Evolutionary conservation across 2,888 invertebrate species (phyloP).

Genomic region (Dascillus cervinus): DNA sequence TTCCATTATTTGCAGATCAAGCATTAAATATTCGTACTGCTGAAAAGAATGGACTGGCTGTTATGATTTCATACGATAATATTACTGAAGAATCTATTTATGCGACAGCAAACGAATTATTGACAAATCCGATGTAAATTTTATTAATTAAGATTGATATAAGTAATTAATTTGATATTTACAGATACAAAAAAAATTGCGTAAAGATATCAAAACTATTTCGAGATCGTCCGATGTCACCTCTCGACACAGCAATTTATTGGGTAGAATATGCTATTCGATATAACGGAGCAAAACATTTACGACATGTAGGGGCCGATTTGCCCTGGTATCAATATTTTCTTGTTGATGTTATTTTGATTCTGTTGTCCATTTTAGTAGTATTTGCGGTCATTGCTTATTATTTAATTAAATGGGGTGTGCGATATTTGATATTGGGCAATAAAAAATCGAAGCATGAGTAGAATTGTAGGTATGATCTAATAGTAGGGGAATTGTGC

Average conservation of each 20-base stretch:
- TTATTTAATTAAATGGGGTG: no score
- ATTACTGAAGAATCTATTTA: conserved; percentile 17
- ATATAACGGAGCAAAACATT: conserved; percentile 48
- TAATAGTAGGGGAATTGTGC: no score
- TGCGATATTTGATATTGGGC: no score
- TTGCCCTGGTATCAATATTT: conserved; percentile 40
- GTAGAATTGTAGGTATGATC: no score
- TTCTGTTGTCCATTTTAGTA: conserved; percentile 1
- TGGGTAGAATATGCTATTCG: conserved; percentile 59
- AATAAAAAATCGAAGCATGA: no score
- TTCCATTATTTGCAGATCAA: conserved; percentile 32
- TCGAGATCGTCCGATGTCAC: conserved; percentile 50
- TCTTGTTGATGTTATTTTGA: conserved; percentile 8
- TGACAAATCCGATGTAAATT: not conserved
- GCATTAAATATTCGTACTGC: conserved; percentile 47
- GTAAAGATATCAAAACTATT: conserved; percentile 45
- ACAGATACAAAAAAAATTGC: conserved; percentile 48
- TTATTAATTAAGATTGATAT: not conserved
- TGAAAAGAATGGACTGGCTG: conserved; percentile 45
- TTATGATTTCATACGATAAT: conserved; percentile 27
- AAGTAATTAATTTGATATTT: no score
- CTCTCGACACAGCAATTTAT: conserved; percentile 53
- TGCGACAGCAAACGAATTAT: not conserved
- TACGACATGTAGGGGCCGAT: conserved; percentile 47
- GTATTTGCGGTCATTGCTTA: no score